These are phyloP conservation scores for Protodeltote pygarga DNA, from an alignment of 2,888 invertebrate genomes.

Conservation along the genomic window DNA sequence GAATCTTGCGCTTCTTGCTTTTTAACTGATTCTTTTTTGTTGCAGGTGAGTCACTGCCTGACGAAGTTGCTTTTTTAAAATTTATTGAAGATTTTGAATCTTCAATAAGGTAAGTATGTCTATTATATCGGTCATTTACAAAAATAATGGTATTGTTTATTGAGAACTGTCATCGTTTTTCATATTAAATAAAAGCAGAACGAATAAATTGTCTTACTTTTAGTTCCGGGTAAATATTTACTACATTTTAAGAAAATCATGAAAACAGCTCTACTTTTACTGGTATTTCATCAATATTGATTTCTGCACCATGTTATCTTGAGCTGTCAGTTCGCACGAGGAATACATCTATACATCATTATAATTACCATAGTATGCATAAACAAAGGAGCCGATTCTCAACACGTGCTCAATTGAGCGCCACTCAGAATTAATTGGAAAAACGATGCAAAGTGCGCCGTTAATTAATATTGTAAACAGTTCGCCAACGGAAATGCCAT, in stretches of 20 bases:
- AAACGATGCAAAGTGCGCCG: constrained; percentile 32
- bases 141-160: background rate
- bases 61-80: constrained; percentile 3
- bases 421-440: constrained; percentile 46
- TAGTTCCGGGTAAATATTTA: constrained; percentile 34
- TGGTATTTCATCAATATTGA: background rate
- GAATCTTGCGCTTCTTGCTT: constrained; percentile 25
- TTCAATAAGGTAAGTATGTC: constrained; percentile 13
- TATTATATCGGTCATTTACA: background rate
- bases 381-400: constrained; percentile 41
- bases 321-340: constrained; percentile 14
- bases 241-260: constrained; percentile 21
- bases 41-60: constrained; percentile 58
- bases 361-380: constrained; percentile 31
- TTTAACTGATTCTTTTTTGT: constrained; percentile 53
- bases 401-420: constrained; percentile 46
- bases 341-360: constrained; percentile 18
- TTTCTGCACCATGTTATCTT: constrained; percentile 5
- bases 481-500: constrained; percentile 42
- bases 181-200: background rate
- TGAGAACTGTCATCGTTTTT: background rate
- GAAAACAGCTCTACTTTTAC: constrained; percentile 33
- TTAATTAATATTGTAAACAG: constrained; percentile 50
- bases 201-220: constrained; percentile 11
- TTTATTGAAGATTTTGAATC: constrained; percentile 5